phyloP scores from a whole-genome alignment of 1,140 invertebrate genomes.

The Temnothorax curvispinosus region DNA sequence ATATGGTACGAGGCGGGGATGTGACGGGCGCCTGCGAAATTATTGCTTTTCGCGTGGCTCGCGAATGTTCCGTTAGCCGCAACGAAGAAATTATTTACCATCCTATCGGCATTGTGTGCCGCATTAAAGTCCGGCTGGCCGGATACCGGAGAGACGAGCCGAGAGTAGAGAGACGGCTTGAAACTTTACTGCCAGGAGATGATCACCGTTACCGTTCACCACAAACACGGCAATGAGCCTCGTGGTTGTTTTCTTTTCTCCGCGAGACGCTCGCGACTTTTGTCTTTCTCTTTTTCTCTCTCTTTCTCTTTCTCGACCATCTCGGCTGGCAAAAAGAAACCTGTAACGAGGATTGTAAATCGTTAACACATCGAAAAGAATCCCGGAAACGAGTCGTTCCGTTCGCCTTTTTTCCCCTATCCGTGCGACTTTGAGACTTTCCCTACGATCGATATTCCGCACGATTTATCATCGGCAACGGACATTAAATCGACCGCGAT shows the following conservation, averaged over 20 bases:
- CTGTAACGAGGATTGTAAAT: conserved; percentile 67
- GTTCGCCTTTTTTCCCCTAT: conserved; percentile 39
- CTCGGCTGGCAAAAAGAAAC: conserved; percentile 39
- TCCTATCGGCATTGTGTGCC: conserved; percentile 51
- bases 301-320: not conserved
- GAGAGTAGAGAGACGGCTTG: conserved; percentile 25
- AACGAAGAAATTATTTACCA: conserved; percentile 62
- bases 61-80: conserved; percentile 55
- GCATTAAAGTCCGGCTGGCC: conserved; percentile 44
- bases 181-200: conserved; percentile 60
- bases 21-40: conserved; percentile 10
- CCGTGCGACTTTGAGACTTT: conserved; percentile 13
- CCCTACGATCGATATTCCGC: conserved; percentile 64
- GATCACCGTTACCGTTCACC: conserved; percentile 75
- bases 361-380: conserved; percentile 63
- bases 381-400: conserved; percentile 63
- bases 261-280: not conserved
- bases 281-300: not conserved
- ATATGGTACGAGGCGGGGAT: not conserved
- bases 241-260: conserved; percentile 44
- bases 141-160: conserved; percentile 13
- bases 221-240: conserved; percentile 65
- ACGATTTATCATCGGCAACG: conserved; percentile 59
- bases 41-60: conserved; percentile 43
- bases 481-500: conserved; percentile 9